These are phyloP conservation scores for Hybognathus amarus DNA, from an alignment of 2,797 vertebrate species.

Conservation along the genomic window DNA sequence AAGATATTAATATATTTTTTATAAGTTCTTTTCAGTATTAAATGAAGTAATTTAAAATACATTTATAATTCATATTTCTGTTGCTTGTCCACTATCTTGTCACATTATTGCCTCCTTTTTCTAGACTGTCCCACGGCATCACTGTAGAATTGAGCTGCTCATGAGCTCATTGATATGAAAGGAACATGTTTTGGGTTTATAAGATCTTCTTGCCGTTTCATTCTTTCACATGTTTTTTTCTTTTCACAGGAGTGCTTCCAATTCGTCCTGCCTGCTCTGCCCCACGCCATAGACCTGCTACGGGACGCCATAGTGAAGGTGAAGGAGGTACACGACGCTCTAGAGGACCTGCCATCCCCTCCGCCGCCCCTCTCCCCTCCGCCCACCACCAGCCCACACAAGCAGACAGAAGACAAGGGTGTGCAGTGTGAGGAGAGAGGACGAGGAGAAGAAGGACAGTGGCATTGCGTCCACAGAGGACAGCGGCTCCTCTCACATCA, in stretches of 20 bases:
- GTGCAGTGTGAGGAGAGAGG: constrained; percentile 95
- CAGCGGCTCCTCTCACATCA: constrained; percentile 87
- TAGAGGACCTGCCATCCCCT: constrained; percentile 93
- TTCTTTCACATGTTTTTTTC: not conserved
- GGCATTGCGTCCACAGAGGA: constrained; percentile 89
- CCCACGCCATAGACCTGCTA: constrained; percentile 97
- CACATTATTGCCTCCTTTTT: not conserved
- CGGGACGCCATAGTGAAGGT: constrained; percentile 93
- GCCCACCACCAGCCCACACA: constrained; percentile 84
- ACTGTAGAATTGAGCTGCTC: not conserved
- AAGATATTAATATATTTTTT: not conserved
- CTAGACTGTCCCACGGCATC: not conserved
- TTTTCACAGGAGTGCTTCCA: constrained; percentile 94
- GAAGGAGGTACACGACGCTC: constrained; percentile 92
- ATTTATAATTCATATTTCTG: not conserved
- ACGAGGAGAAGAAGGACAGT: constrained; percentile 90
- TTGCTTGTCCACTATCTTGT: not conserved
- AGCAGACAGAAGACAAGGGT: constrained; percentile 92
- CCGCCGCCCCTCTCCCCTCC: constrained; percentile 88
- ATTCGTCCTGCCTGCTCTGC: constrained; percentile 98
- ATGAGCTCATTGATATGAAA: not conserved
- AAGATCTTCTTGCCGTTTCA: not conserved
- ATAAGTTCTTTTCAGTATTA: not conserved
- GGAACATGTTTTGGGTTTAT: not conserved
- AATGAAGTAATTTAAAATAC: not conserved